Base-by-base conservation (phyloP, 2,888 invertebrate genomes). In the Conops quadrifasciatus region DNA sequence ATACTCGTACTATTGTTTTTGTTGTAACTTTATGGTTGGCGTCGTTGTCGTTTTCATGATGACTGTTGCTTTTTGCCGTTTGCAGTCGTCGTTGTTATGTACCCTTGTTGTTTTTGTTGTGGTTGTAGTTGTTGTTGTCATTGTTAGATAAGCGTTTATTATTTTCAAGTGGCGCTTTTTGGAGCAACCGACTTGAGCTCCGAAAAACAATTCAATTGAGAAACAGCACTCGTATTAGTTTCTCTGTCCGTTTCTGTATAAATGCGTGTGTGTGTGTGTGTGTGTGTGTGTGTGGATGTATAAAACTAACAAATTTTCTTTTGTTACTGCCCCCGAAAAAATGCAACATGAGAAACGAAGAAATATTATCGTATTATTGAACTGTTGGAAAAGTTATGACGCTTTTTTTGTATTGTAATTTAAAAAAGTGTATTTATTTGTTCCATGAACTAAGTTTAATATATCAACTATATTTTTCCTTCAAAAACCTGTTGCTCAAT, bases 261-360 rank as follows among this genome's bases (percentile, higher is more conserved):
- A 9, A 16, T 21, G 36, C n/a, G 21, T 62, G 2, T 45, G 24
- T 63, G 43, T 63, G 24, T 47, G 45, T 26, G 16, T 63, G 26
- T 47, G 26, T 63, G 63, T 47, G 45, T 47, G 45, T 62, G 63
- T 47, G 47, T 63, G 47, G 43, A 24, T 63, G 63, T 63, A 26
- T 63, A 4, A 45, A 45, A 43, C 43, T 19, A 15, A n/a, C n/a
- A n/a, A 62, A 62, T 62, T 36, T 62, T 45, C 43, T 59, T 16
- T 49, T 49, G 36, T 59, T 11, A n/a, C 43, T 60, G 45, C 21
- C 16, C 5, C 24, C 56, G 21, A 21, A 56, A 56, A 56, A 24
- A 21, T 19, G 15, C 72, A 75, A 36, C 74, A 36, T 74, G 73
- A 70, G 72, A 73, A 70, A 75, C 59, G 36, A 36, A 36, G 36